Base-by-base conservation (phyloP, 2,888 invertebrate genomes). In the Pollenia labialis region DNA sequence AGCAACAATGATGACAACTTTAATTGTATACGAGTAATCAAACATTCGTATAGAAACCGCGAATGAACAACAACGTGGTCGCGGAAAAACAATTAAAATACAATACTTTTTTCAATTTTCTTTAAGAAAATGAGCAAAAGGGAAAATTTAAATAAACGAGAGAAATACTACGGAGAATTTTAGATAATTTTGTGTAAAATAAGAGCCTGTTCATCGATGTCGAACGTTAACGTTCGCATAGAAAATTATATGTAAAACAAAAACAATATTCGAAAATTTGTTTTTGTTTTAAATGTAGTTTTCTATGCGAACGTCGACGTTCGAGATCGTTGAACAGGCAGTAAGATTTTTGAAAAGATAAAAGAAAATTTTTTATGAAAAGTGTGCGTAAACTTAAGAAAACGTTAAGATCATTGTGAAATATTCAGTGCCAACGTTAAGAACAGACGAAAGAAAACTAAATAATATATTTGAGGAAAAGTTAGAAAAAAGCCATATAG, bases 341-440 rank as follows among this genome's bases (percentile, higher is more conserved):
- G n/a, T n/a, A n/a, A n/a, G n/a, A n/a, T n/a, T n/a, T 16, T 52
- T 16, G 14, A 16, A 16, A 80, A 69, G 75, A 72, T 74, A 74
- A 56, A 69, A 52, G 18, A 23, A 68, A 85, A 69, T 18, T 68
- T 62, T 32, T 23, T 12, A 64, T 77, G 44, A 68, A 80, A 82
- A 86, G 50, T 82, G 75, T 86, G 86, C 86, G 86, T 86, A 80
- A 80, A 76, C 54, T 87, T 68, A 40, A 48, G 77, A 74, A 86
- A 76, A 81, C 46, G 16, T 54, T 60, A 42, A 72, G 76, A 81
- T 84, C 83, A 84, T 84, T 84, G 77, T 87, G 77, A 87, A 84
- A 87, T 74, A 74, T 74, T 68, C 44, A 74, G 87, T 87, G 87
- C 72, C 48, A 54, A 42, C 77, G 87, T 84, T 60, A 77, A 84